Base-by-base conservation (phyloP, 1,140 invertebrate genomes). In the Tribolium madens region DNA sequence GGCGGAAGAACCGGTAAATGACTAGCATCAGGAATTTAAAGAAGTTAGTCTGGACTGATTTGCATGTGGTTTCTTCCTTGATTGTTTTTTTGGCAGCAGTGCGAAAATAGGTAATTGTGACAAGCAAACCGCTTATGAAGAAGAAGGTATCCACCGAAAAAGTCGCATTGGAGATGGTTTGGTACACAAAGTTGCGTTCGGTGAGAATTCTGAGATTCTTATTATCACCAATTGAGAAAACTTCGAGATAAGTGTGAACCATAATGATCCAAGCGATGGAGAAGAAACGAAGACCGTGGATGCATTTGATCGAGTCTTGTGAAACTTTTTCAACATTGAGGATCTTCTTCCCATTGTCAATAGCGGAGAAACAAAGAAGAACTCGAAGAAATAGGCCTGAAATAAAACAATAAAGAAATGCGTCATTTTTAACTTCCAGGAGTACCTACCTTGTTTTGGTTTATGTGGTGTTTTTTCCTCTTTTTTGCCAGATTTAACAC, bases 81-180 rank as follows among this genome's bases (percentile, higher is more conserved):
- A 47, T 68, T 9, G 82, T 76, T 13, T 79, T 83, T 47, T 72
- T 83, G 82, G 68, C 89, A 84, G 89, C 87, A 31, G 88, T 90
- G 83, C 90, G 90, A 81, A 91, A 91, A 86, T 91, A 95, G 0
- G 93, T 86, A 64, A 94, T 89, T 0, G 93, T 93, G 5, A 95
- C 91, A 71, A 95, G 86, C 10, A 95, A 84, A 10, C 94, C 94
- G 82, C 94, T 93, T 79, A 96, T 95, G 83, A 96, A 94, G 87
- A 97, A 97, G 87, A 97, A 97, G 3, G 95, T 94, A 85, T 97
- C 95, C 12, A 97, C 96, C 42, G 95, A 95, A 84, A 96, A 95
- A 1, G 94, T 94, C 2, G 95, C 96, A 85, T 97, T 97, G 69
- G 93, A 93, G 73, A 96, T 92, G 4, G 94, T 93, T 85, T 95